phyloP scores from a whole-genome alignment of 2,797 vertebrate species.

The Borostomias antarcticus region DNA sequence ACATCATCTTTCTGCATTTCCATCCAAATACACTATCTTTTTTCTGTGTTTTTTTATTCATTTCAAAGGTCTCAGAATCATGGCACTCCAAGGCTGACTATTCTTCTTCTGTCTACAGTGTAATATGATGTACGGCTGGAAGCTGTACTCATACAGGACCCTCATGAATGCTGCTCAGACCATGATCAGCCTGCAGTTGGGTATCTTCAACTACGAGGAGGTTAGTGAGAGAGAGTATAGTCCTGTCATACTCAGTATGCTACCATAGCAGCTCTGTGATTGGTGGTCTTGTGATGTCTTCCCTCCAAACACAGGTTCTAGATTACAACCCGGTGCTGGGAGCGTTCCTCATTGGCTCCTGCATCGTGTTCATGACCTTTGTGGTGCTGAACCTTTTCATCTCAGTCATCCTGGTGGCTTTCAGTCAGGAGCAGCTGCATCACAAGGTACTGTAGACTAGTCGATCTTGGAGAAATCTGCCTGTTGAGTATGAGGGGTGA shows the following conservation, averaged over 20 bases:
- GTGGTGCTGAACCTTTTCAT: constrained; percentile 96
- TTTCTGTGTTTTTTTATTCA: not conserved
- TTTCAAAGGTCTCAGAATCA: not conserved
- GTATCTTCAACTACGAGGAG: constrained; percentile 97
- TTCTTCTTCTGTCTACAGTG: constrained; percentile 71
- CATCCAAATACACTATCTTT: too few species aligned
- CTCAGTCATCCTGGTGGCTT: constrained; percentile 95
- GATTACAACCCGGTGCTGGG: constrained; percentile 90
- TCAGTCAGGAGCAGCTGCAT: constrained; percentile 90
- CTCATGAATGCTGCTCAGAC: constrained; percentile 87
- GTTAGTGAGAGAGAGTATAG: constrained; percentile 62
- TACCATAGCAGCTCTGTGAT: too few species aligned
- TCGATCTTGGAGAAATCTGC: not conserved
- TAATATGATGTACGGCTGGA: constrained; percentile 95
- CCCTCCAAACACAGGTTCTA: constrained; percentile 80
- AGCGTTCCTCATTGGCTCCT: constrained; percentile 92
- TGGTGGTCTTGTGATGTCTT: too few species aligned
- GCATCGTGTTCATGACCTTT: constrained; percentile 96
- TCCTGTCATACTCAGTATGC: not conserved
- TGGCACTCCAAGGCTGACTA: not conserved
- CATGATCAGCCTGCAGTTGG: constrained; percentile 92
- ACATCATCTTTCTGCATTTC: not conserved
- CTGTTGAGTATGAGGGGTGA: not conserved
- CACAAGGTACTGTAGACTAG: constrained; percentile 76
- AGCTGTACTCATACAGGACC: constrained; percentile 90